These are phyloP conservation scores for Chanos chanos DNA, from an alignment of 2,797 vertebrate species.

Conservation along the genomic window DNA sequence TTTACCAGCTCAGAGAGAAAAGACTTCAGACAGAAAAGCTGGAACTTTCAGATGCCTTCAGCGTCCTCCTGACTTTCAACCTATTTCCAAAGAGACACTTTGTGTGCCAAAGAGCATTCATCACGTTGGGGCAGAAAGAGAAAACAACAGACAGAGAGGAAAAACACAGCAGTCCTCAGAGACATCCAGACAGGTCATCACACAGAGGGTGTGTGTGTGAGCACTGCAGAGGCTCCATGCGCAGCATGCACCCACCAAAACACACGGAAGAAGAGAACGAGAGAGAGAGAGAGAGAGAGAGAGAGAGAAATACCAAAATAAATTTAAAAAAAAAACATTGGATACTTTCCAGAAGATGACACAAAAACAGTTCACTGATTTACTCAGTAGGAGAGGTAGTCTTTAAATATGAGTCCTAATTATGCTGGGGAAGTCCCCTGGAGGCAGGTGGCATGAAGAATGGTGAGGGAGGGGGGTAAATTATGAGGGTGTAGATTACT, in stretches of 20 bases:
- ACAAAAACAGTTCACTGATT: too few species aligned
- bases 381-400: not conserved
- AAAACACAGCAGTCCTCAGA: slow-evolving; percentile 55
- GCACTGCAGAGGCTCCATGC: slow-evolving; percentile 22
- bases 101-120: slow-evolving; percentile 74
- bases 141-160: slow-evolving; percentile 59
- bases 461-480: slow-evolving; percentile 10
- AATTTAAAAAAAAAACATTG: not conserved
- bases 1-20: slow-evolving; percentile 61
- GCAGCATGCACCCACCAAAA: slow-evolving; percentile 21
- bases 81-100: slow-evolving; percentile 68
- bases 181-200: slow-evolving; percentile 68
- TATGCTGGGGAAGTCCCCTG: slow-evolving; percentile 9
- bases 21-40: slow-evolving; percentile 55
- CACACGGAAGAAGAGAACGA: slow-evolving; percentile 10
- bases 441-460: not conserved
- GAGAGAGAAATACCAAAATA: too few species aligned
- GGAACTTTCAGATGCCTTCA: slow-evolving; percentile 67
- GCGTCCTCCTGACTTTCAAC: slow-evolving; percentile 75
- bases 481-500: slow-evolving; percentile 47
- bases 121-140: slow-evolving; percentile 59
- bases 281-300: slow-evolving; percentile 24
- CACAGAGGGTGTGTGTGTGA: slow-evolving; percentile 56
- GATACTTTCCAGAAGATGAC: not conserved
- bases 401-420: not conserved